These are phyloP conservation scores for Brachionus plicatilis DNA, from an alignment of 1,140 invertebrate species.

Conservation along the genomic window DNA sequence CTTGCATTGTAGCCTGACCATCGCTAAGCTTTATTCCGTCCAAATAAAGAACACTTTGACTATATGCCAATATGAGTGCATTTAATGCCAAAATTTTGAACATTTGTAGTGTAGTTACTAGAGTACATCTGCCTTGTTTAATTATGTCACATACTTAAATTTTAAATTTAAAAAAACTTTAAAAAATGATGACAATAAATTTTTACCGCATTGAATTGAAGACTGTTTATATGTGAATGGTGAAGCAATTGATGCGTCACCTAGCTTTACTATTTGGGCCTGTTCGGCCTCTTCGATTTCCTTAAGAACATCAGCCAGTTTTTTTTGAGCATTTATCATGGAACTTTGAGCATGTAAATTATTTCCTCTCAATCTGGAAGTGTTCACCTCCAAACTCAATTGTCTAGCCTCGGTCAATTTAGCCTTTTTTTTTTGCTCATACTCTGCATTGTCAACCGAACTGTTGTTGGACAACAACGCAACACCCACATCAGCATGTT, in stretches of 20 bases:
- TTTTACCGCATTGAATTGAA: constrained; percentile 85
- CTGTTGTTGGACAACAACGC: constrained; percentile 81
- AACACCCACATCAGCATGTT: constrained; percentile 94
- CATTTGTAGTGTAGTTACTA: constrained; percentile 99
- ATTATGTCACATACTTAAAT: constrained; percentile 84
- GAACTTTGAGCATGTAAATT: not conserved
- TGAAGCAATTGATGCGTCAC: constrained; percentile 96
- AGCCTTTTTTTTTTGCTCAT: constrained; percentile 62
- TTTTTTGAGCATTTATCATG: constrained; percentile 35
- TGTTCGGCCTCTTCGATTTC: constrained; percentile 79
- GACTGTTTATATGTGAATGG: constrained; percentile 97
- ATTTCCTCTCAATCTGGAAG: not conserved
- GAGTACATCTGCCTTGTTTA: constrained; percentile 94
- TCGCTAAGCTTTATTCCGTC: constrained; percentile 98
- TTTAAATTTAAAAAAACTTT: not conserved
- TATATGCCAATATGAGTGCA: constrained; percentile 92
- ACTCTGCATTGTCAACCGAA: constrained; percentile 58
- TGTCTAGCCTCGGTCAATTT: constrained; percentile 60
- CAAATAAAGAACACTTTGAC: constrained; percentile 93
- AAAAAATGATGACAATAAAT: not conserved
- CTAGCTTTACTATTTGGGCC: constrained; percentile 80
- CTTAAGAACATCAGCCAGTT: not conserved
- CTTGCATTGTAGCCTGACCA: constrained; percentile 87
- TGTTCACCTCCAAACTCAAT: not conserved
- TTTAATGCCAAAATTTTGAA: constrained; percentile 99